Base-by-base conservation (phyloP, 2,113 vertebrate genomes). In the Misgurnus mizolepis region DNA sequence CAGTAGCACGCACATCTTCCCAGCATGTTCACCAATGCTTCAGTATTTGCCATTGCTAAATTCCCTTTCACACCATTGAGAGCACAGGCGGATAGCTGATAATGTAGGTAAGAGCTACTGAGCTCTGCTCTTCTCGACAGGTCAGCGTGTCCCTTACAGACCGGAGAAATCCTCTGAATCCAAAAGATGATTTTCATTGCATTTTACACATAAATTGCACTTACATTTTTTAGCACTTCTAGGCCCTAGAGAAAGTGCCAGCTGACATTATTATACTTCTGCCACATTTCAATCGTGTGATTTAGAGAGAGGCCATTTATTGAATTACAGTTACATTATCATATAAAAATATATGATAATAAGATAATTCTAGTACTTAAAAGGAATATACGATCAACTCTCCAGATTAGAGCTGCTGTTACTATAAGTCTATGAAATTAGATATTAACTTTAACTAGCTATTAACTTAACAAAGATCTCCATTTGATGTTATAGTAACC, bases 51-150 rank as follows among this genome's bases (percentile, higher is more conserved):
- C 50, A 18, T 18, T 3, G 1, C 34, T 58, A 56, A 41, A 58
- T 58, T 41, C 3, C 8, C 27, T 10, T 55, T 55, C 15, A 6
- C 15, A 15, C 39, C 2, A 2, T 40, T 53, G 68, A 5, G 49
- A 69, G 10, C 1, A 1, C 0, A 14, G 3, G 34, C 4, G 18
- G 69, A 41, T 74, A 45, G 12, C 58, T 64, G 72, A 49, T 75
- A 34, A 64, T 75, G 22, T 43, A 49, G 12, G 12, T 75, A 47
- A 62, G 55, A 75, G 58, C 72, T 75, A 45, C 6, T 61, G 40
- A 74, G 71, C 39, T 60, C 39, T 5, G 4, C 40, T 15, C 10
- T 27, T 73, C 71, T 27, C 40, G 8, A 7, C 1, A 43, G 56
- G 14, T 62, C 72, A 74, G 0, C 7, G 11, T 74, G 56, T 61